Conservation (phyloP, 2,888 invertebrate genomes). For the Anoncus sp. region DNA sequence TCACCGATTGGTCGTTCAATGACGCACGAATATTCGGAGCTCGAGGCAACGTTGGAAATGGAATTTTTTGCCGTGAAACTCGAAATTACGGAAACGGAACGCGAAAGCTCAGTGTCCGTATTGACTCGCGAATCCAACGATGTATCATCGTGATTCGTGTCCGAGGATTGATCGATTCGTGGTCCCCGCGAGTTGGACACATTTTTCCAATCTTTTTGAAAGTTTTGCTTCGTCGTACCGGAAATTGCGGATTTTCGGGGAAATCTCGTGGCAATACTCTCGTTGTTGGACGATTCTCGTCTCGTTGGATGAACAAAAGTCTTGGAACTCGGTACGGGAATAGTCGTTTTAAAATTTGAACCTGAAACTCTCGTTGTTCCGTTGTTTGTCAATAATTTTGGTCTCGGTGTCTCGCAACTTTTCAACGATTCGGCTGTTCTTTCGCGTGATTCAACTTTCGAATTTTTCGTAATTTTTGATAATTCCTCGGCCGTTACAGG, state of each 20-base stretch:
- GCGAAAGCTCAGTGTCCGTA: conserved; percentile 24
- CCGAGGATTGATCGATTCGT: conserved; percentile 8
- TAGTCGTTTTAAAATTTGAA: conserved; percentile 32
- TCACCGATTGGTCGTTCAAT: conserved; percentile 3
- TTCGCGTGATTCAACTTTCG: no score
- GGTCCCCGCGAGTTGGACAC: not conserved
- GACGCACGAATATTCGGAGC: no score
- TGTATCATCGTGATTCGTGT: conserved; percentile 9
- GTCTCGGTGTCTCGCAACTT: no score
- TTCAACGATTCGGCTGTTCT: no score
- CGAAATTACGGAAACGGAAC: conserved; percentile 4
- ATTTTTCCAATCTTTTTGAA: conserved; percentile 5
- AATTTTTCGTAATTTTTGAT: no score
- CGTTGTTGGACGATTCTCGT: no score
- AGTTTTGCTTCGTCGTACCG: conserved; percentile 19
- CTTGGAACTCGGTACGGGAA: conserved; percentile 51
- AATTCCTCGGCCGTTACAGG: conserved; percentile 33
- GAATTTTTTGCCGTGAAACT: conserved; percentile 10
- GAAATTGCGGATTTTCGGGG: not conserved
- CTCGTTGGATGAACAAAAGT: conserved; percentile 46
- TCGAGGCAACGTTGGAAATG: not conserved
- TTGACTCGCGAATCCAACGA: conserved; percentile 20
- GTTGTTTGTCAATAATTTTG: not conserved
- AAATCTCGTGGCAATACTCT: not conserved
- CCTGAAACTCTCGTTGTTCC: not conserved